Conservation (phyloP, 37 sponge, comb jelly and placozoan species). For the Geodia barretti region DNA sequence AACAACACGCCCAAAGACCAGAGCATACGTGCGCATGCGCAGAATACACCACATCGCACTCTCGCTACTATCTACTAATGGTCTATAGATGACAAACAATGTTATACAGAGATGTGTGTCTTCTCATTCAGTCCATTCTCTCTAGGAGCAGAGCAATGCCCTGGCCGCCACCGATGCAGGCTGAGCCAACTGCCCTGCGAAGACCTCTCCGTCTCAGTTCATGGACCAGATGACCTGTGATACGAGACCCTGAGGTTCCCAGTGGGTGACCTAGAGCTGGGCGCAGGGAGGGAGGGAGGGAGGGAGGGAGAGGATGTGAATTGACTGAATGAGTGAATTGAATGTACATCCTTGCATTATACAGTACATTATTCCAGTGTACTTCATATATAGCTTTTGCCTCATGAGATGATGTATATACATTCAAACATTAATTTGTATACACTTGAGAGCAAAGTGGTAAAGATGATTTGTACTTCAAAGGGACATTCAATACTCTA, state of each 20-base stretch:
- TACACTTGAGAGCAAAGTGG: no score
- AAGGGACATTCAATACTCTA: no score
- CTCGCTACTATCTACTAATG: neutral
- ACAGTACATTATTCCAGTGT: no score
- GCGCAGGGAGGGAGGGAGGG: no score
- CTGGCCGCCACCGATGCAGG: constrained; percentile 99
- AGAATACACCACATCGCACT: neutral
- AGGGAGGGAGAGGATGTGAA: no score
- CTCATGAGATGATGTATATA: no score
- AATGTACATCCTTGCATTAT: no score
- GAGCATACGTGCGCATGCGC: neutral
- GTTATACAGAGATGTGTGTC: neutral
- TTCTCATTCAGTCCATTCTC: constrained; percentile 29
- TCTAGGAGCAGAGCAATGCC: constrained; percentile 95
- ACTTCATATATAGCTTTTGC: no score
- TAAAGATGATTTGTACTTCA: no score
- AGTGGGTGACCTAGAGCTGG: constrained; percentile 97
- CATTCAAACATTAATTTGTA: no score
- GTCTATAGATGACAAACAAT: neutral
- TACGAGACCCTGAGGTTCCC: constrained; percentile 90
- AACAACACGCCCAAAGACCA: no score
- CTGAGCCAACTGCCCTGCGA: constrained; percentile 88
- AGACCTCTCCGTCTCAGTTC: constrained; percentile 70
- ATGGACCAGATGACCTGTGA: constrained; percentile 89
- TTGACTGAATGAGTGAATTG: no score